phyloP scores from a whole-genome alignment of 2,888 invertebrate species.

The Epinotia nisella region DNA sequence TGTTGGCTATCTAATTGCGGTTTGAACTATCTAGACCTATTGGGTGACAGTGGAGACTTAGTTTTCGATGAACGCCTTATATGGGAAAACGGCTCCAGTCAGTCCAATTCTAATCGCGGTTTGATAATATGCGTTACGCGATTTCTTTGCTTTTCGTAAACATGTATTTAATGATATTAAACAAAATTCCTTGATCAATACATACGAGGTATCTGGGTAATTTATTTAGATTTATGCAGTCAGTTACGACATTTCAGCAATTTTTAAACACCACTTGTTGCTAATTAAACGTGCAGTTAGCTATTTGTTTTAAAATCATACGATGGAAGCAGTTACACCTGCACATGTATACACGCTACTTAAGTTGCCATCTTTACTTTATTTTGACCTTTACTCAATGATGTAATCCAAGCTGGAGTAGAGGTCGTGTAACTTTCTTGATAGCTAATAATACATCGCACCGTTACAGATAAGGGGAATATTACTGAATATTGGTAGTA shows the following conservation, averaged over 20 bases:
- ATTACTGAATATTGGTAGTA: slow-evolving; percentile 16
- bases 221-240: not conserved
- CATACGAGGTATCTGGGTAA: not conserved
- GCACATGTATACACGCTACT: not conserved
- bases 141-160: too few species aligned
- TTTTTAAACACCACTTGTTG: not conserved
- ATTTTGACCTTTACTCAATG: slow-evolving; percentile 9
- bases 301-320: not conserved
- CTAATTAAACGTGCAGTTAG: not conserved
- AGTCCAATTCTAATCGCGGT: too few species aligned
- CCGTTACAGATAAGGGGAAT: slow-evolving; percentile 21
- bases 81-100: too few species aligned
- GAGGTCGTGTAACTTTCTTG: slow-evolving; percentile 25
- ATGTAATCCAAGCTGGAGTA: slow-evolving; percentile 15
- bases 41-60: too few species aligned
- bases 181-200: not conserved
- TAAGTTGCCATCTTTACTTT: not conserved
- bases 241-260: too few species aligned
- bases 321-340: not conserved
- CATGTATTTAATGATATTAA: too few species aligned
- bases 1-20: too few species aligned
- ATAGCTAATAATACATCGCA: slow-evolving; percentile 17
- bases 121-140: too few species aligned
- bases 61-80: too few species aligned
- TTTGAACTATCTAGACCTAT: too few species aligned